Evolutionary conservation across 2,888 invertebrate species (phyloP).

Genomic region (Pristionchus mayeri): DNA sequence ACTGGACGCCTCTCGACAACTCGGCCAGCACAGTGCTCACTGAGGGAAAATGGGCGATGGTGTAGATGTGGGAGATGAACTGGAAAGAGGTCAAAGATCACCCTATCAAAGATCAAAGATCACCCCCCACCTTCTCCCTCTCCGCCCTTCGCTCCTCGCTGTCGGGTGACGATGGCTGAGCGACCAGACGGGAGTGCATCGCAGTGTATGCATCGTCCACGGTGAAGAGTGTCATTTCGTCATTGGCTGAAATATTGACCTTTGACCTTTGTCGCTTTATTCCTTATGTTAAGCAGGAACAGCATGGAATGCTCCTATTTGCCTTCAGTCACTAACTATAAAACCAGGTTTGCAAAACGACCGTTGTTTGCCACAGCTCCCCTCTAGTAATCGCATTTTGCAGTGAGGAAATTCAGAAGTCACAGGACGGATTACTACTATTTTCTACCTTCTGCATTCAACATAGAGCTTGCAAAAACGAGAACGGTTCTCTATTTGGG

Average conservation of each 20-base stretch:
- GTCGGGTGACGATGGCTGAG: background rate
- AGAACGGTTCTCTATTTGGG: too few species aligned
- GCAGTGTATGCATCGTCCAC: constrained; percentile 46
- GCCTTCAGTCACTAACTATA: too few species aligned
- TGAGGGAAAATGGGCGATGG: constrained; percentile 51
- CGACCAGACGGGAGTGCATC: constrained; percentile 3
- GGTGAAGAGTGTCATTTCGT: constrained; percentile 44
- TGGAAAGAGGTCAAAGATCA: constrained; percentile 42
- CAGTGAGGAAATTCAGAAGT: too few species aligned
- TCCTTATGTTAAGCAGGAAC: too few species aligned
- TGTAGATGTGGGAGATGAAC: constrained; percentile 54
- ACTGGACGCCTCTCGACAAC: constrained; percentile 11
- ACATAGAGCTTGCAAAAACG: too few species aligned
- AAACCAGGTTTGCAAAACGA: too few species aligned
- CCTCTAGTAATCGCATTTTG: too few species aligned
- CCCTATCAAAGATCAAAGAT: constrained; percentile 13
- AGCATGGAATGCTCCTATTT: too few species aligned
- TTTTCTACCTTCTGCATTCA: too few species aligned
- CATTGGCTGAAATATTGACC: constrained; percentile 19
- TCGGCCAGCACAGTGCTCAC: constrained; percentile 52
- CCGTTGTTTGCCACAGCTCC: too few species aligned
- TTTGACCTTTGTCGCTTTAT: constrained; percentile 6
- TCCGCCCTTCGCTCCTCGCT: constrained; percentile 8
- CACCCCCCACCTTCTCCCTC: constrained; percentile 22
- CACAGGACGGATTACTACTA: too few species aligned